Conservation (phyloP, 2,797 vertebrate genomes). For the Takifugu rubripes region DNA sequence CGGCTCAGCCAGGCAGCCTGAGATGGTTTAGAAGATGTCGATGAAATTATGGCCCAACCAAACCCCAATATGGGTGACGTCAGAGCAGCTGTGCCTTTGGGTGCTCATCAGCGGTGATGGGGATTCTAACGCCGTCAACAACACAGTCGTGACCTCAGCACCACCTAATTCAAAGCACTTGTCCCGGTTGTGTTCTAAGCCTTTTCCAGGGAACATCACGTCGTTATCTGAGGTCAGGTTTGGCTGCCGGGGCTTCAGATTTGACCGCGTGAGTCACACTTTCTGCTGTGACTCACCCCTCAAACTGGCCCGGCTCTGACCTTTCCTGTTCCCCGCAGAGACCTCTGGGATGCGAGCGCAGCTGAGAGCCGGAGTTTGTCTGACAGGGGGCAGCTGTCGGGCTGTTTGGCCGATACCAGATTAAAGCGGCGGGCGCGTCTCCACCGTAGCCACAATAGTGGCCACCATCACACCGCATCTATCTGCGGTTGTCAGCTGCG, state of each 20-base stretch:
- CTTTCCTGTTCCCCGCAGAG: slow-evolving; percentile 52
- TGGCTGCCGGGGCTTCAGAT: background rate
- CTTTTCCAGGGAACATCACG: background rate
- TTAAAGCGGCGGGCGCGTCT: slow-evolving; percentile 49
- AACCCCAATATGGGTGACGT: too few relatives aligned
- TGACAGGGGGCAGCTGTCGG: slow-evolving; percentile 58
- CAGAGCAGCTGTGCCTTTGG: too few relatives aligned
- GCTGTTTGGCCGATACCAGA: slow-evolving; percentile 43
- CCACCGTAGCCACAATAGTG: slow-evolving; percentile 49
- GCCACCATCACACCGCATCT: slow-evolving; percentile 30
- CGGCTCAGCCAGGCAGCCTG: background rate
- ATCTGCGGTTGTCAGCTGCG: slow-evolving; percentile 18
- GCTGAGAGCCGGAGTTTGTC: slow-evolving; percentile 16
- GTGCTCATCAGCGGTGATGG: too few relatives aligned
- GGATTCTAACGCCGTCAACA: too few relatives aligned
- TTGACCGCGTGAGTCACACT: background rate
- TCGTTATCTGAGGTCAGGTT: background rate
- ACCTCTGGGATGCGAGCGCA: slow-evolving; percentile 32
- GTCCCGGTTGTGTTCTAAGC: too few relatives aligned
- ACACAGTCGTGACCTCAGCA: background rate
- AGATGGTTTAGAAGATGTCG: background rate
- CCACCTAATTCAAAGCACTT: slow-evolving; percentile 1
- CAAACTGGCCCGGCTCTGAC: slow-evolving; percentile 51
- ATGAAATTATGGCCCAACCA: background rate
- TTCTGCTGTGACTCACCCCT: slow-evolving; percentile 52